Evolutionary conservation across 2,113 vertebrate species (phyloP).

Genomic region (Peromyscus californicus): DNA sequence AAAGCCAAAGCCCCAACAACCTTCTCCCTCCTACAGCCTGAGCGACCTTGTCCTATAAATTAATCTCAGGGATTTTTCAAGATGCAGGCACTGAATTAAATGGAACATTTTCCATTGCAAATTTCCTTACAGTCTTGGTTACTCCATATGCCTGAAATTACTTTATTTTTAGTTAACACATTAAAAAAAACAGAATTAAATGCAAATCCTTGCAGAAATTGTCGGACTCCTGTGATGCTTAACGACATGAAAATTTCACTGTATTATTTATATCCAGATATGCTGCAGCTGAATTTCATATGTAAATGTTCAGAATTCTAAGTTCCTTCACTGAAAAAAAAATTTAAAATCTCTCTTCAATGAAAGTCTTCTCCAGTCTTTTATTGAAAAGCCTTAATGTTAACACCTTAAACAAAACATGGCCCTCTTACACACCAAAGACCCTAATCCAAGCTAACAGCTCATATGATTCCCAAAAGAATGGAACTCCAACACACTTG

Average conservation of each 20-base stretch:
- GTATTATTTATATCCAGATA: conserved; percentile 80
- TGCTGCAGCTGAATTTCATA: conserved; percentile 73
- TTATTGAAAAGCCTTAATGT: conserved; percentile 51
- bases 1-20: background rate
- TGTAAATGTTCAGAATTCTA: conserved; percentile 73
- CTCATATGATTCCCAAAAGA: conserved; percentile 20
- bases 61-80: conserved; percentile 3
- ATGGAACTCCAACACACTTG: background rate
- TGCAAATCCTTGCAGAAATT: conserved; percentile 79
- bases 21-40: background rate
- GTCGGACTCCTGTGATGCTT: conserved; percentile 75
- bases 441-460: background rate
- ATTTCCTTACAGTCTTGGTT: conserved; percentile 65
- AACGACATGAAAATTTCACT: conserved; percentile 71
- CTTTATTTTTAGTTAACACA: conserved; percentile 81
- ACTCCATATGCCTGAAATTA: conserved; percentile 65
- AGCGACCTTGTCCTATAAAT: conserved; percentile 36
- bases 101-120: conserved; percentile 55
- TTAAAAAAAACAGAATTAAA: conserved; percentile 71
- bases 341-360: background rate
- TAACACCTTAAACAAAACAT: conserved; percentile 8
- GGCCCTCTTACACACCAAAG: background rate
- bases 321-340: conserved; percentile 53
- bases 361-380: background rate
- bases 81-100: conserved; percentile 42